phyloP scores from a whole-genome alignment of 2,888 invertebrate species.

The Drosophila histrio region DNA sequence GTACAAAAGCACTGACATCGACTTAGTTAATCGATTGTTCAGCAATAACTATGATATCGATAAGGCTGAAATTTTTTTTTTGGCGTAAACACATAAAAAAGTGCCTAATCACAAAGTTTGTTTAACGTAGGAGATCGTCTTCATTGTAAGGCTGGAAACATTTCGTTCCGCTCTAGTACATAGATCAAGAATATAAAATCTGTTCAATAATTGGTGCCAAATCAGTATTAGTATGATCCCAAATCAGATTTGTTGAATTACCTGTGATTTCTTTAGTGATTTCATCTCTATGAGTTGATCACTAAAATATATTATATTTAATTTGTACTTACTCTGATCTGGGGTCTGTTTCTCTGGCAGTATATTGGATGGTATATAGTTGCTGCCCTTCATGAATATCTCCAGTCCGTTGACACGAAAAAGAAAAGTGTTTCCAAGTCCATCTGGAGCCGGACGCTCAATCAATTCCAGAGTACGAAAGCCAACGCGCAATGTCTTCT shows the following conservation, averaged over 20 bases:
- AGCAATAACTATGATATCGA: too few species aligned
- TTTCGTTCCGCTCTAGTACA: too few species aligned
- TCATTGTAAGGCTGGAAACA: too few species aligned
- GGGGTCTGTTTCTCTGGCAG: slow-evolving; percentile 88
- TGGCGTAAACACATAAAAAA: too few species aligned
- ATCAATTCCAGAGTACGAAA: slow-evolving; percentile 94
- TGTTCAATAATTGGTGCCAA: too few species aligned
- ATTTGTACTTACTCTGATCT: slow-evolving; percentile 84
- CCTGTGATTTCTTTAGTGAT: not conserved
- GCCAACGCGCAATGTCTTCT: slow-evolving; percentile 89
- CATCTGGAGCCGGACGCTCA: slow-evolving; percentile 84
- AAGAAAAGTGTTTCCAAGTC: slow-evolving; percentile 90
- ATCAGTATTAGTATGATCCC: too few species aligned
- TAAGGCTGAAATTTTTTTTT: too few species aligned
- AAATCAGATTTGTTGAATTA: not conserved
- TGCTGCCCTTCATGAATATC: slow-evolving; percentile 97
- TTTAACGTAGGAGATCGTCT: too few species aligned
- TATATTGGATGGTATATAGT: slow-evolving; percentile 95
- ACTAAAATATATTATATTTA: not conserved
- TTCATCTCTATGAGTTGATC: not conserved
- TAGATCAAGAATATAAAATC: too few species aligned
- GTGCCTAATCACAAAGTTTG: too few species aligned
- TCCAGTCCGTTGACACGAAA: slow-evolving; percentile 93
- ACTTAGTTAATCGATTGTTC: too few species aligned
- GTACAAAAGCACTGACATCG: too few species aligned